Evolutionary conservation across 2,113 vertebrate species (phyloP).

Genomic region (Sapayoa aenigma): DNA sequence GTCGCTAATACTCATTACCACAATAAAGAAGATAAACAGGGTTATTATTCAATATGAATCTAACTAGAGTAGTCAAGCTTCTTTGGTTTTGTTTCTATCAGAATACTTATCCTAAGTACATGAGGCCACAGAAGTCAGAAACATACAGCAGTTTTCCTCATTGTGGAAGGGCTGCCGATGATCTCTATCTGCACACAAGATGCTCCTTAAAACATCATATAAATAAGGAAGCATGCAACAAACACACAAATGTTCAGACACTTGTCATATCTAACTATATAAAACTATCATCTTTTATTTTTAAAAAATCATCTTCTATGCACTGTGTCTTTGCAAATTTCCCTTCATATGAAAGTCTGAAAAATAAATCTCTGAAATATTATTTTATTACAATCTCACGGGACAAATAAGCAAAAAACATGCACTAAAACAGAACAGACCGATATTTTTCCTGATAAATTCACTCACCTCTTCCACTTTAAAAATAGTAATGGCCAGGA

Average conservation of each 20-base stretch:
- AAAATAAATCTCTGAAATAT: not conserved
- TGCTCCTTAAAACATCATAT: not conserved
- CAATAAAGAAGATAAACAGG: not conserved
- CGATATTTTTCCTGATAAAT: not conserved
- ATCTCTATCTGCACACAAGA: not conserved
- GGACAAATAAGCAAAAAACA: not conserved
- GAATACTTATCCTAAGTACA: not conserved
- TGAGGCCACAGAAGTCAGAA: not conserved
- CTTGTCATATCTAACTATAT: not conserved
- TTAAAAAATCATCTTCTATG: not conserved
- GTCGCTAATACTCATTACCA: not conserved
- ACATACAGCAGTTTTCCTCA: not conserved
- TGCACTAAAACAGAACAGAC: not conserved
- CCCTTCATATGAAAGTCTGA: not conserved
- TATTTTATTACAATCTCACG: not conserved
- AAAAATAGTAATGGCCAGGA: not conserved
- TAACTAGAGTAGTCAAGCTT: not conserved
- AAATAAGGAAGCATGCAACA: rapidly evolving
- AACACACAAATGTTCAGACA: not conserved
- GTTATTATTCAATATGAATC: not conserved
- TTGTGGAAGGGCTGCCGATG: not conserved
- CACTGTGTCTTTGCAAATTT: not conserved
- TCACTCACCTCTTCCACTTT: constrained; percentile 28
- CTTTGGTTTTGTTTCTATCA: not conserved
- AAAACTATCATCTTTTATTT: not conserved